Percentiles rank a stretch among this genome's conserved stretches.
Evolutionary conservation across 2,888 invertebrate genomes (phyloP).

Genomic region (Gnatocerus cornutus): DNA sequence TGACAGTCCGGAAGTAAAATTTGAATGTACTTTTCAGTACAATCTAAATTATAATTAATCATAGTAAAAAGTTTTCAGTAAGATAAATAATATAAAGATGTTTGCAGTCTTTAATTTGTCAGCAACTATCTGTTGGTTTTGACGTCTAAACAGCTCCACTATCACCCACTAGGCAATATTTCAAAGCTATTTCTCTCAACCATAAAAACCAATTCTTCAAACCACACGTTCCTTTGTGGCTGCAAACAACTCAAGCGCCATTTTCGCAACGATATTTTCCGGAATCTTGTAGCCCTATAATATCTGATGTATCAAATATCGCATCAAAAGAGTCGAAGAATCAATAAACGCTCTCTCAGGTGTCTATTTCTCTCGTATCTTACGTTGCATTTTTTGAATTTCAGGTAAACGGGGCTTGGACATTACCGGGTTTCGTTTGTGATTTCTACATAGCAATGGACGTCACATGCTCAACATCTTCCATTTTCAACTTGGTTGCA

Average conservation of each 20-base stretch:
- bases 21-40: no score
- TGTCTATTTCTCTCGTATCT: conserved; percentile 28
- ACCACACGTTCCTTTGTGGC: background rate
- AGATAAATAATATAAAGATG: no score
- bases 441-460: conserved; percentile 99
- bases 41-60: no score
- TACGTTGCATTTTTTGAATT: conserved; percentile 53
- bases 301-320: conserved; percentile 17
- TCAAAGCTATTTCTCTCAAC: no score
- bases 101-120: no score
- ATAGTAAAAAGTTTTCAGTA: no score
- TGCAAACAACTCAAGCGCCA: background rate
- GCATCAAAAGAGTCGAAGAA: conserved; percentile 30
- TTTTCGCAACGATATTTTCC: background rate
- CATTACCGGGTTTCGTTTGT: conserved; percentile 91
- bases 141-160: no score
- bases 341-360: conserved; percentile 35
- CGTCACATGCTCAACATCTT: conserved; percentile 97
- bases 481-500: conserved; percentile 97
- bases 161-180: no score
- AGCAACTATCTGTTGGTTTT: no score
- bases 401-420: conserved; percentile 92
- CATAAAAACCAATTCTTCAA: no score
- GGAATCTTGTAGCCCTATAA: no score
- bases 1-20: no score